These are phyloP conservation scores for Nannobrachium achirus DNA, from an alignment of 2,113 vertebrate species.

Conservation along the genomic window DNA sequence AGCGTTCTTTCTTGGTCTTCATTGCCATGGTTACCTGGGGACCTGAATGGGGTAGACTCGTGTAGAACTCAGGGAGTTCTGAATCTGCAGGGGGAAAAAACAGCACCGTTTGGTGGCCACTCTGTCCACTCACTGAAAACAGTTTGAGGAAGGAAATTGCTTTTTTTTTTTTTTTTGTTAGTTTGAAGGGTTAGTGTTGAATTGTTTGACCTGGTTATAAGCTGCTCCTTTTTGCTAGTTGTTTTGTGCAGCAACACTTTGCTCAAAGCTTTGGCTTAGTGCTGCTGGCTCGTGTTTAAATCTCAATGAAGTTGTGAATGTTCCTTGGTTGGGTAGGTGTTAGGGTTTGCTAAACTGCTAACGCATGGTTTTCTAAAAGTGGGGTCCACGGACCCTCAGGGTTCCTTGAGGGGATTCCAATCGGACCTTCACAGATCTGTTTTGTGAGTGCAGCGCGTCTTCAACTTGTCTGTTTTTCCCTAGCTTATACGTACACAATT, in stretches of 20 bases:
- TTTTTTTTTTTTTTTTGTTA: too few species aligned
- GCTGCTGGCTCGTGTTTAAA: conserved; percentile 47
- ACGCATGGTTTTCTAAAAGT: too few species aligned
- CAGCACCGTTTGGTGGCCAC: conserved; percentile 28
- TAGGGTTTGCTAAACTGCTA: too few species aligned
- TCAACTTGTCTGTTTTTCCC: conserved; percentile 32
- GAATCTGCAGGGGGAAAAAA: conserved; percentile 29
- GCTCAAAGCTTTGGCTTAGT: background rate
- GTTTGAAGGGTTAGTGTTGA: too few species aligned
- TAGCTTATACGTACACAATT: conserved; percentile 20
- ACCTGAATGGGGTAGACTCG: conserved; percentile 74
- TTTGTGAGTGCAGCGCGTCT: conserved; percentile 53
- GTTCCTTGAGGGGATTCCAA: too few species aligned
- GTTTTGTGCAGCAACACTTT: too few species aligned
- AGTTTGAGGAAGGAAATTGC: conserved; percentile 41
- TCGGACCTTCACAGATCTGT: background rate
- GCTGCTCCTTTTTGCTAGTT: background rate
- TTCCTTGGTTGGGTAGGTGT: conserved; percentile 51
- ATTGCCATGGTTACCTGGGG: conserved; percentile 82
- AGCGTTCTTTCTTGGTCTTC: conserved; percentile 83
- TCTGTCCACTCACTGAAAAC: background rate
- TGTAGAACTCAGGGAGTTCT: conserved; percentile 58
- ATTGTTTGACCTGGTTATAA: background rate
- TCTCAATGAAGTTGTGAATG: conserved; percentile 51
- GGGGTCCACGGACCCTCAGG: too few species aligned